Conservation (phyloP, 1,140 invertebrate genomes). For the Pseudomyrmex pallidus region DNA sequence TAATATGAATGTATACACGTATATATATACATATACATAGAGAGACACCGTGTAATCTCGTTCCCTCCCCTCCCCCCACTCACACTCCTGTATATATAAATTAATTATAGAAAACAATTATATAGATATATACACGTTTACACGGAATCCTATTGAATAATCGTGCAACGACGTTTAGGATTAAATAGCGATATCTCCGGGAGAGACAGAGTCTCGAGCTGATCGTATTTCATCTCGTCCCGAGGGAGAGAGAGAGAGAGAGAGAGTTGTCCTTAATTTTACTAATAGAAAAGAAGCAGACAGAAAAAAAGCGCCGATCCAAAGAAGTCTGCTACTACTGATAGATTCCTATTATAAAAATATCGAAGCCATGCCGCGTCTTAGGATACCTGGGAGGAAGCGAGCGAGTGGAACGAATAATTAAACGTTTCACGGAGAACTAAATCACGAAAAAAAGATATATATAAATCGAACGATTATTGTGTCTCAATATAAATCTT, state of each 20-base stretch:
- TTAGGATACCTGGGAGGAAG: slow-evolving; percentile 4
- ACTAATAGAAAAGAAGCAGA: too few relatives aligned
- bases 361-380: slow-evolving; percentile 27
- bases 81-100: slow-evolving; percentile 55
- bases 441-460: slow-evolving; percentile 15
- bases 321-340: too few relatives aligned
- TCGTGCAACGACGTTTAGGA: slow-evolving; percentile 79
- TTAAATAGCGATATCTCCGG: slow-evolving; percentile 56
- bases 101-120: slow-evolving; percentile 64
- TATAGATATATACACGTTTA: slow-evolving; percentile 57
- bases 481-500: too few relatives aligned
- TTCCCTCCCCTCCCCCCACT: not conserved
- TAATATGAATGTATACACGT: slow-evolving; percentile 66
- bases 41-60: not conserved
- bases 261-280: not conserved
- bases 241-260: not conserved
- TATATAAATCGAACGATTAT: not conserved
- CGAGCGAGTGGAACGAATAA: not conserved
- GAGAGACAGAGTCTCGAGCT: not conserved
- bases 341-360: too few relatives aligned
- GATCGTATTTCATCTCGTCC: slow-evolving; percentile 22
- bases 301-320: too few relatives aligned
- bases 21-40: slow-evolving; percentile 22
- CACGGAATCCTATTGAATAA: slow-evolving; percentile 55
- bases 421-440: slow-evolving; percentile 31